Conservation (phyloP, 2,888 invertebrate species). For the Drosophila mimica region DNA sequence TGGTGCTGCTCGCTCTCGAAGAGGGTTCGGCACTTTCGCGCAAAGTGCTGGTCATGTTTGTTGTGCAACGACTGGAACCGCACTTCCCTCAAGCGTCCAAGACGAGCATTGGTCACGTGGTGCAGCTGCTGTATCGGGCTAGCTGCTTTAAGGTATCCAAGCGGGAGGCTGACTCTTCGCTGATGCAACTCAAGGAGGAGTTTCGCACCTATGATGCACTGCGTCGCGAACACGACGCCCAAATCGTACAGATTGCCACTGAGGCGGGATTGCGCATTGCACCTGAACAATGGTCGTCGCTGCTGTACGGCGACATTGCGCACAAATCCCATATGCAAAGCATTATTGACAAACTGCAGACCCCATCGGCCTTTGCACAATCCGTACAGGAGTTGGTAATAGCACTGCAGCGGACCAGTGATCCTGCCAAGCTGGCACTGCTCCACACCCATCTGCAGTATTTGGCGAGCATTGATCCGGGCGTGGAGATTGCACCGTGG, state of each 20-base stretch:
- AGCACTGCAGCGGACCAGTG: constrained; percentile 93
- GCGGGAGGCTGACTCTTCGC: constrained; percentile 97
- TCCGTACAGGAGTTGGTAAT: constrained; percentile 96
- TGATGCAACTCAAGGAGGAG: constrained; percentile 99
- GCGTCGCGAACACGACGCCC: constrained; percentile 97
- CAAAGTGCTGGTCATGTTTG: constrained; percentile 98
- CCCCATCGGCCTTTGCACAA: constrained; percentile 95
- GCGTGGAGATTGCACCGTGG: constrained; percentile 89
- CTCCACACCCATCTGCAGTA: constrained; percentile 93
- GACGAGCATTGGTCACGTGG: constrained; percentile 99
- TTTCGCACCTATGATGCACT: constrained; percentile 97
- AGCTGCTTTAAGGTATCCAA: constrained; percentile 99
- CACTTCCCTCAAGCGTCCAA: constrained; percentile 98
- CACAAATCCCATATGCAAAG: constrained; percentile 99
- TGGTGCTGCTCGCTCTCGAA: constrained; percentile 96
- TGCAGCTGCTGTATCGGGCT: constrained; percentile 98
- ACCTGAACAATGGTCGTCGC: constrained; percentile 99
- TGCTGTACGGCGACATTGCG: constrained; percentile 96
- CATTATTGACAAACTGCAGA: constrained; percentile 95
- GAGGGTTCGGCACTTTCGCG: constrained; percentile 97
- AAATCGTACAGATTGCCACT: constrained; percentile 99
- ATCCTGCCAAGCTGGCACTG: constrained; percentile 92
- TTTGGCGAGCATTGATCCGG: constrained; percentile 94
- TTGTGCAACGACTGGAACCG: constrained; percentile 97
- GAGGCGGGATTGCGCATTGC: constrained; percentile 98